Evolutionary conservation across 2,797 vertebrate genomes (phyloP).

Genomic region (Melanotaenia trifasciata): DNA sequence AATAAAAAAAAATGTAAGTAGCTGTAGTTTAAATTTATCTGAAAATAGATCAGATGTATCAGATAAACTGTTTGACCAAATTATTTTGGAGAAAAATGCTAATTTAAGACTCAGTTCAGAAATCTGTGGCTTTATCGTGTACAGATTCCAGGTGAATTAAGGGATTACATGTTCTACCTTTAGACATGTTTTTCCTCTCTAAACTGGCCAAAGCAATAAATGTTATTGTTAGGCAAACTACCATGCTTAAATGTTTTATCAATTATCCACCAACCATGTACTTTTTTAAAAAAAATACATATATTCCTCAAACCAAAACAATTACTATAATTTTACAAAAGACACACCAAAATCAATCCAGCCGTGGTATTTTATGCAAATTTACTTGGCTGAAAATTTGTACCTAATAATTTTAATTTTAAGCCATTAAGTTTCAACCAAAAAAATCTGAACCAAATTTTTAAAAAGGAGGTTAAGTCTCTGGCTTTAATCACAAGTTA

Average conservation of each 20-base stretch:
- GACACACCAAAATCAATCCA: slow-evolving; percentile 36
- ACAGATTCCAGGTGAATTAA: slow-evolving; percentile 12
- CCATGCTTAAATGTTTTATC: neutral
- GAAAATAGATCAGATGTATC: slow-evolving; percentile 24
- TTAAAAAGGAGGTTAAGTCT: neutral
- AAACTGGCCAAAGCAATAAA: slow-evolving; percentile 12
- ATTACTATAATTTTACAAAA: slow-evolving; percentile 32
- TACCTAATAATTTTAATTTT: neutral
- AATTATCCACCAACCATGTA: neutral
- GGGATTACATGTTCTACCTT: neutral
- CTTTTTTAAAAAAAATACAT: neutral
- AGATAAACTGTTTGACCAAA: slow-evolving; percentile 22
- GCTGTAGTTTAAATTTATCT: slow-evolving; percentile 1
- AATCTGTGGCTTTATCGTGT: slow-evolving; percentile 42
- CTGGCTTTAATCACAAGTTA: neutral
- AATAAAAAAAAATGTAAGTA: slow-evolving; percentile 3
- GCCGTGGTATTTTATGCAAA: neutral
- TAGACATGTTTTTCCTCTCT: neutral
- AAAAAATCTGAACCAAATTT: slow-evolving; percentile 31
- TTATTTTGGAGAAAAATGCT: slow-evolving; percentile 19
- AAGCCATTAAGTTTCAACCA: slow-evolving; percentile 38
- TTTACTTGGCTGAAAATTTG: neutral
- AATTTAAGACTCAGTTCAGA: slow-evolving; percentile 31
- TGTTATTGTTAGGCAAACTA: slow-evolving; percentile 3
- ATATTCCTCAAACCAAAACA: slow-evolving; percentile 8